Evolutionary conservation across 64 coral and sea anemone species (phyloP).

Genomic region (Cladopsammia gracilis): DNA sequence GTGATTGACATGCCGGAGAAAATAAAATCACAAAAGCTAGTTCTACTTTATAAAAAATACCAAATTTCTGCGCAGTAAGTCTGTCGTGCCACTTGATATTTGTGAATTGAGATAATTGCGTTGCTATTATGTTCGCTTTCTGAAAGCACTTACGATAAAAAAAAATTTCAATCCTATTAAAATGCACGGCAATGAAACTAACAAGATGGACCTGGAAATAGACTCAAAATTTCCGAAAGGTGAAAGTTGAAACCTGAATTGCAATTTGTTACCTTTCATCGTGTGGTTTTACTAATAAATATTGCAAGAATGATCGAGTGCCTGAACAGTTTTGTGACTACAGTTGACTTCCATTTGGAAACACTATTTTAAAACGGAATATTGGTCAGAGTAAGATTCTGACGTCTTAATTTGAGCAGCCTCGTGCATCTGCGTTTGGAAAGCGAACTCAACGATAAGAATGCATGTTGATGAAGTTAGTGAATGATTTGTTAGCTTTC

Average conservation of each 20-base stretch:
- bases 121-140: not conserved
- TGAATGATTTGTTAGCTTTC: not conserved
- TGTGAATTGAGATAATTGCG: not conserved
- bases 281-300: not conserved
- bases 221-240: not conserved
- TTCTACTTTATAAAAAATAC: not conserved
- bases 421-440: too few relatives aligned
- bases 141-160: slow-evolving; percentile 13
- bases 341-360: not conserved
- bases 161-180: slow-evolving; percentile 8
- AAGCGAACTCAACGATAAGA: not conserved
- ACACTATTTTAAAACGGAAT: not conserved
- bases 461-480: not conserved
- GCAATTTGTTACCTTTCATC: not conserved
- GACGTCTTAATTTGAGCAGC: not conserved
- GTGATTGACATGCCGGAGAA: not conserved
- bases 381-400: too few relatives aligned
- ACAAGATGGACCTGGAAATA: not conserved
- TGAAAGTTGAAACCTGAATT: not conserved
- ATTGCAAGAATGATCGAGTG: not conserved
- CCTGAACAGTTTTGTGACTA: not conserved
- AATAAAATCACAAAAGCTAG: not conserved
- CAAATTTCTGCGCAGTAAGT: not conserved
- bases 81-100: not conserved
- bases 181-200: not conserved